Base-by-base conservation (phyloP, 2,797 vertebrate genomes). In the Characodon lateralis region DNA sequence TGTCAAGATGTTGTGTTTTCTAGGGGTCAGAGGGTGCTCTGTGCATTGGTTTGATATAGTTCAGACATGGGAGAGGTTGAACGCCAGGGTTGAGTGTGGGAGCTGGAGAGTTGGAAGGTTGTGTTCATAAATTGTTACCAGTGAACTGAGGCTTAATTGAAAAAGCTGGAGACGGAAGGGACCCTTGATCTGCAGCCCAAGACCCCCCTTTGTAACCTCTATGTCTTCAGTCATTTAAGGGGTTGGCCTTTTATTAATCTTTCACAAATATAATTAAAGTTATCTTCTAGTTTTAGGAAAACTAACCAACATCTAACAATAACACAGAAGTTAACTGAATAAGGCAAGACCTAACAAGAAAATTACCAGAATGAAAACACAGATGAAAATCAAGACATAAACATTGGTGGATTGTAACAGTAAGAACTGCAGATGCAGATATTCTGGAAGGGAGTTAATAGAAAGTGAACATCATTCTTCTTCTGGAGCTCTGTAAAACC, bases 71-170 rank as follows among this genome's bases (percentile, higher is more conserved):
- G 78, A 88, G 85, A 86, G 91, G 88, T 92, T 91, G 81, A 85
- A 76, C 90, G 80, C 77, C 78, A 72, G 91, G 93, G 90, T 86
- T 87, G 80, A 87, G 86, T 77, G 83, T 79, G 48, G 83, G 89
- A 92, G 93, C 89, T 70, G 79, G 70, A 92, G 93, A 94, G 94
- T 94, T 91, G 91, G 91, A 92, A 94, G 94, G 94, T 95, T 91
- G 91, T 74, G 90, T 95, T 93, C 93, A 95, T 95, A 95, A 95
- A 95, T 95, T 93, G 89, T 89, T 89, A 68, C 80, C 87, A 79
- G 85, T 91, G 86, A 84, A 91, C 90, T 7, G 84, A 73, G 66
- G 91, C 94, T 94, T 94, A 94, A 95, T 94, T 94, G 94, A 95
- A 95, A 95, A 94, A 91, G 89, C 92, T 93, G 84, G 78, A 92